These are phyloP conservation scores for Brachycybe producta DNA, from an alignment of 2,888 invertebrate species.

Conservation along the genomic window DNA sequence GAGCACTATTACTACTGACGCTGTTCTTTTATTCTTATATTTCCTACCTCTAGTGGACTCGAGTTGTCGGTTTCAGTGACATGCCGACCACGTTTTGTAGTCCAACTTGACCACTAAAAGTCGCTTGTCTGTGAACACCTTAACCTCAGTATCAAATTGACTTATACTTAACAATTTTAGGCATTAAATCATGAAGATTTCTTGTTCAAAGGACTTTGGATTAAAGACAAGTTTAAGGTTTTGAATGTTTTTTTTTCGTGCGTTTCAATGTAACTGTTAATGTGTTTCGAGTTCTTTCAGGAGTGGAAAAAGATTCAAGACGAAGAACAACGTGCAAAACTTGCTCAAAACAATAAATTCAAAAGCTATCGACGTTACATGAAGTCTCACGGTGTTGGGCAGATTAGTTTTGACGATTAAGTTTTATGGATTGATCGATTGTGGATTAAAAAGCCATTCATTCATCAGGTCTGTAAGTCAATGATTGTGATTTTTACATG, in stretches of 20 bases:
- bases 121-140: too few species aligned
- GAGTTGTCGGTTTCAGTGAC: too few species aligned
- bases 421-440: too few species aligned
- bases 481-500: too few species aligned
- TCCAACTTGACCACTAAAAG: too few species aligned
- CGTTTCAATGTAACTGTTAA: background rate
- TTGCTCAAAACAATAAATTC: slow-evolving; percentile 74
- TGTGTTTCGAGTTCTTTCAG: slow-evolving; percentile 23
- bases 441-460: too few species aligned
- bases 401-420: slow-evolving; percentile 76
- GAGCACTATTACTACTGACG: too few species aligned
- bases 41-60: too few species aligned
- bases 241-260: background rate
- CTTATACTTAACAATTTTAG: slow-evolving; percentile 35
- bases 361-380: slow-evolving; percentile 80
- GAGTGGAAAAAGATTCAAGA: slow-evolving; percentile 70
- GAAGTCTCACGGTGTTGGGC: slow-evolving; percentile 74
- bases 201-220: slow-evolving; percentile 66
- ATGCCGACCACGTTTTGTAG: too few species aligned
- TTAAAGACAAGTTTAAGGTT: slow-evolving; percentile 56
- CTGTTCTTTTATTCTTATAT: too few species aligned
- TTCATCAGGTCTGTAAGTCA: too few species aligned
- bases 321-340: slow-evolving; percentile 65
- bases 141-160: too few species aligned
- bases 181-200: slow-evolving; percentile 59